Percentiles rank a stretch among this genome's conserved stretches.
Evolutionary conservation across 1,140 invertebrate genomes (phyloP).

Genomic region (Megalonaias nervosa): DNA sequence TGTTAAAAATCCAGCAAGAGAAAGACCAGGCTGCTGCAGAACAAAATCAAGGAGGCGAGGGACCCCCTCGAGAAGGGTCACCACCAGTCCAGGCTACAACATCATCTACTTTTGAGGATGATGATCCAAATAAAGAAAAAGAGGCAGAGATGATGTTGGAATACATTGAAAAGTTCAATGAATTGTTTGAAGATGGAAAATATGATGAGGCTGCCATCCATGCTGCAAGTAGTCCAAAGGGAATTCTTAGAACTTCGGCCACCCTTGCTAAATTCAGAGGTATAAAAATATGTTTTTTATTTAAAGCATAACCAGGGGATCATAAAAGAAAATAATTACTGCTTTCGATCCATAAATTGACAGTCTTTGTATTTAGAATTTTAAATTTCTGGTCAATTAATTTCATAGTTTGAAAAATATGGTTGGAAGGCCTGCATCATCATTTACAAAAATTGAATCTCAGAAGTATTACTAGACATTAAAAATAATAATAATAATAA

Average conservation of each 20-base stretch:
- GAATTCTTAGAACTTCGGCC: conserved; percentile 68
- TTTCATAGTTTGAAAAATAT: too few species aligned
- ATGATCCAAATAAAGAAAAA: conserved; percentile 69
- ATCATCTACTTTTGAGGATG: conserved; percentile 61
- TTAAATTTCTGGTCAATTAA: too few species aligned
- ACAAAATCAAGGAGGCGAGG: conserved; percentile 36
- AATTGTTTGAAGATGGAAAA: conserved; percentile 69
- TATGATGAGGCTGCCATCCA: conserved; percentile 70
- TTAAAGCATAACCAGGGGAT: too few species aligned
- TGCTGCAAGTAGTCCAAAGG: conserved; percentile 71
- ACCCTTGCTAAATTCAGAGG: conserved; percentile 70
- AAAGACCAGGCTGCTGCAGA: conserved; percentile 8
- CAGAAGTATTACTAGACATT: too few species aligned
- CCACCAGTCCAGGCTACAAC: conserved; percentile 35
- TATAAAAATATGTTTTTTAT: conserved; percentile 11
- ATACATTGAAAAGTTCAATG: conserved; percentile 72
- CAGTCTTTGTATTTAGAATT: too few species aligned
- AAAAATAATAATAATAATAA: too few species aligned
- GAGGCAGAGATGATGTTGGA: conserved; percentile 71
- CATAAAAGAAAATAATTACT: too few species aligned
- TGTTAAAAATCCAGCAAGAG: background rate
- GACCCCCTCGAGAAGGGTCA: conserved; percentile 38
- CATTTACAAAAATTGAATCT: too few species aligned
- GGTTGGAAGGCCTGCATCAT: too few species aligned
- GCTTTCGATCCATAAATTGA: too few species aligned